These are phyloP conservation scores for Odontomachus brunneus DNA, from an alignment of 1,140 invertebrate species.

Conservation along the genomic window DNA sequence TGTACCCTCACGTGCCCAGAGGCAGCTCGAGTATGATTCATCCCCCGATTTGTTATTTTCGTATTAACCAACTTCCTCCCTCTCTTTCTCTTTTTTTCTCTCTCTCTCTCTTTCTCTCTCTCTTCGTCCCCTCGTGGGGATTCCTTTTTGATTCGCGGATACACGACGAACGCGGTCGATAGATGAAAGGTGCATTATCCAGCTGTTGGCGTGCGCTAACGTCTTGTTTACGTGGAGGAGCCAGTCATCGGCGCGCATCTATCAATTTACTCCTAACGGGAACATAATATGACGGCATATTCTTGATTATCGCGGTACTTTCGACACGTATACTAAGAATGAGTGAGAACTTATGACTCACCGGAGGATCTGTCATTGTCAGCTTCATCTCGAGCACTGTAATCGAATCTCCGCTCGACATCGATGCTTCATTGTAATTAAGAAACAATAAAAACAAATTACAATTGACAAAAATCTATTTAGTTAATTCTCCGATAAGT, in stretches of 20 bases:
- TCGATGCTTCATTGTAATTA: too few relatives aligned
- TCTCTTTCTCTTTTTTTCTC: conserved; percentile 52
- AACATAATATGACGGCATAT: conserved; percentile 47
- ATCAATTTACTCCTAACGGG: conserved; percentile 69
- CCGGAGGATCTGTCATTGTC: too few relatives aligned
- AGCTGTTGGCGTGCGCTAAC: conserved; percentile 76
- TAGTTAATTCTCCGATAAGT: too few relatives aligned
- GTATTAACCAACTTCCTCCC: conserved; percentile 72
- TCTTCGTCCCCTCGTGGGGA: conserved; percentile 67
- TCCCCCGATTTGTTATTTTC: conserved; percentile 80
- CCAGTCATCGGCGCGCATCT: conserved; percentile 67
- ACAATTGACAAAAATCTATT: too few relatives aligned
- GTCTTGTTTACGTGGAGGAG: conserved; percentile 77
- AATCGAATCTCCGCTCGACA: too few relatives aligned
- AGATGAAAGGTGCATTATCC: conserved; percentile 75
- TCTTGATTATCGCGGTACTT: background rate
- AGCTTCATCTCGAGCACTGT: too few relatives aligned
- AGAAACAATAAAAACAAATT: too few relatives aligned
- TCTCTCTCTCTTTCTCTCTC: background rate
- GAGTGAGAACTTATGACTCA: too few relatives aligned
- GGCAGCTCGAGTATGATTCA: conserved; percentile 71
- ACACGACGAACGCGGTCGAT: conserved; percentile 48
- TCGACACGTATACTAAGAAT: background rate
- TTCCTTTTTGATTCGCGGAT: conserved; percentile 74
- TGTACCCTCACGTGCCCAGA: conserved; percentile 57